Evolutionary conservation across 2,113 vertebrate genomes (phyloP), one percentile per base, ranked within the genome.

Genomic region (Apeltes quadracus): DNA sequence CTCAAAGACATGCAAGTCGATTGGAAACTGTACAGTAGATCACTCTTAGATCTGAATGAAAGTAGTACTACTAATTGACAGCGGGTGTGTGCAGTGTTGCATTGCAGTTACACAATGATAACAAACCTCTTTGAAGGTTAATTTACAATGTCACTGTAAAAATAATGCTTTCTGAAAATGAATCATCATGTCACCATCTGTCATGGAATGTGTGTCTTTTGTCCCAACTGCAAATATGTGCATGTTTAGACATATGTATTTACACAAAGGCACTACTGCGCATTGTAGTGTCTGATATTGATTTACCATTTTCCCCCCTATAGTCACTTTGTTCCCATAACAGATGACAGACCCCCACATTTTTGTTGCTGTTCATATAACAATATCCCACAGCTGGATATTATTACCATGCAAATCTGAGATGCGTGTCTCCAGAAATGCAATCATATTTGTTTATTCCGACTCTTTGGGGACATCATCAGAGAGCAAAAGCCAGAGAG

Each of bases 381-480:
- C 79, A 75, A 71, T 84, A 82, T 65, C 79, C 70, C 72, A 69
- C 38, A 61, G 72, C 79, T 83, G 70, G 57, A 51, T 84, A 53
- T 83, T 78, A 87, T 81, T 84, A 68, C 81, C 62, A 79, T 79
- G 73, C 65, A 79, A 79, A 73, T 85, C 39, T 68, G 81, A 69
- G 64, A 79, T 14, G 39, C 73, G 62, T 81, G 75, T 78, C 73
- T 86, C 57, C 43, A 39, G 51, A 59, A 80, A 87, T 73, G 61
- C 82, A 72, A 61, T 78, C 61, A 63, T 78, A 72, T 85, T 87
- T 86, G 81, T 88, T 86, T 77, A 76, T 75, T 75, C 65, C 71
- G 61, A 72, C 48, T 65, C 78, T 78, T 69, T 61, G 63, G 68
- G 73, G 70, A 66, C 74, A 68, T 23, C 23, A 59, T 51, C 54